These are phyloP conservation scores for Illadopsis cleaveri DNA, from an alignment of 2,113 vertebrate genomes.

Conservation along the genomic window DNA sequence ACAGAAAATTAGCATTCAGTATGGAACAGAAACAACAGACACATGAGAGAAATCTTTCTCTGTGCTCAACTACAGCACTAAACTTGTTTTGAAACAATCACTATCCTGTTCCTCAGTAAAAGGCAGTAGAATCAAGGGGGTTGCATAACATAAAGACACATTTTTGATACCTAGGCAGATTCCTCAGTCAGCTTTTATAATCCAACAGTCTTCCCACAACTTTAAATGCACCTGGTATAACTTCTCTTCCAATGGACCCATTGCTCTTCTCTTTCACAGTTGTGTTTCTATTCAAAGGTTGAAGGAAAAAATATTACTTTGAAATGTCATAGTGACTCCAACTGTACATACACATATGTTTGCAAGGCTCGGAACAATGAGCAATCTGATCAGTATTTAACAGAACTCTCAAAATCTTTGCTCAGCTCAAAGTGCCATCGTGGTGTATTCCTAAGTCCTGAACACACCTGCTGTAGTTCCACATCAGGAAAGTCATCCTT, in stretches of 20 bases:
- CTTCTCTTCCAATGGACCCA: not conserved
- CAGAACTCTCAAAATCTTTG: not conserved
- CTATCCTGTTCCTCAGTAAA: not conserved
- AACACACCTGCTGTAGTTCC: not conserved
- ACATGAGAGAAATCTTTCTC: not conserved
- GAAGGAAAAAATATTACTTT: not conserved
- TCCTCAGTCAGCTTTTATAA: not conserved
- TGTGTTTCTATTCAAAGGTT: not conserved
- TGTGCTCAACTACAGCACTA: not conserved
- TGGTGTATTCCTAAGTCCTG: not conserved
- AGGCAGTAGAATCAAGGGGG: not conserved
- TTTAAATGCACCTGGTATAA: not conserved
- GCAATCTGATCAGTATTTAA: not conserved
- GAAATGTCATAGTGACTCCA: not conserved
- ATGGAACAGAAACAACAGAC: not conserved
- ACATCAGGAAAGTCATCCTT: not conserved
- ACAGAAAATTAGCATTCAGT: not conserved
- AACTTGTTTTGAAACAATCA: not conserved
- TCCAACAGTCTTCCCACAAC: not conserved
- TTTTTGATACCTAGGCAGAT: not conserved
- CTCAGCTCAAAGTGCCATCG: rapidly evolving
- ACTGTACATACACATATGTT: not conserved
- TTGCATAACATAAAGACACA: not conserved
- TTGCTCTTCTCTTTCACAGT: not conserved
- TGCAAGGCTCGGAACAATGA: not conserved